phyloP scores from a whole-genome alignment of 2,113 vertebrate genomes.

The Cyphomyrus discorhynchus region DNA sequence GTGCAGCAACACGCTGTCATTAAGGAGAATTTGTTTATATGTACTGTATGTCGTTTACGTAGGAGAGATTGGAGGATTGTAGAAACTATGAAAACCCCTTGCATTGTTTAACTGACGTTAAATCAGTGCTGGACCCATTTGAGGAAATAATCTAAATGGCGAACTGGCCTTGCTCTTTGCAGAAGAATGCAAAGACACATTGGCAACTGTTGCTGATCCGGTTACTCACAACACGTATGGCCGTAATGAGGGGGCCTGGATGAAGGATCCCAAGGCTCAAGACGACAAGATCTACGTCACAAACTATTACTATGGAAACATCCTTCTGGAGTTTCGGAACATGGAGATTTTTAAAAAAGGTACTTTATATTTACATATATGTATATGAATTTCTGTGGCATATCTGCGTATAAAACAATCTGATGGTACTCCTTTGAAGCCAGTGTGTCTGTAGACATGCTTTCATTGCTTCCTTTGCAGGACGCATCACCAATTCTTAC shows the following conservation, averaged over 20 bases:
- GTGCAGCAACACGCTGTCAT: not conserved
- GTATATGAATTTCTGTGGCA: not conserved
- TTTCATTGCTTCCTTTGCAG: conserved; percentile 46
- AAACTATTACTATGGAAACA: conserved; percentile 92
- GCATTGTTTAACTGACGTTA: not conserved
- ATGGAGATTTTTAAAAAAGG: conserved; percentile 92
- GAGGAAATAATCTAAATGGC: not conserved
- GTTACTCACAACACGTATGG: conserved; percentile 88
- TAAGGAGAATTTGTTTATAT: not conserved
- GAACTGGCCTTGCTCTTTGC: conserved; percentile 27
- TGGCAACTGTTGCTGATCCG: conserved; percentile 86
- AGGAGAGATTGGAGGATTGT: not conserved
- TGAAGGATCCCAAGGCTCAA: conserved; percentile 86
- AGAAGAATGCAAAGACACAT: conserved; percentile 92
- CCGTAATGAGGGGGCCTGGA: conserved; percentile 89
- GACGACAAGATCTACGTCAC: conserved; percentile 85
- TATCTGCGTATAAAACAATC: not conserved
- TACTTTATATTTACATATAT: conserved; percentile 31
- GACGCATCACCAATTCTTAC: conserved; percentile 90
- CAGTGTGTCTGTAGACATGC: not conserved
- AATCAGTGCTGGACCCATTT: not conserved
- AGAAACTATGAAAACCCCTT: not conserved
- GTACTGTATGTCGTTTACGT: not conserved
- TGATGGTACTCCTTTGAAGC: not conserved
- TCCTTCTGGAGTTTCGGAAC: conserved; percentile 85